Base-by-base conservation (phyloP, 2,888 invertebrate species). In the Drosophila atripex region DNA sequence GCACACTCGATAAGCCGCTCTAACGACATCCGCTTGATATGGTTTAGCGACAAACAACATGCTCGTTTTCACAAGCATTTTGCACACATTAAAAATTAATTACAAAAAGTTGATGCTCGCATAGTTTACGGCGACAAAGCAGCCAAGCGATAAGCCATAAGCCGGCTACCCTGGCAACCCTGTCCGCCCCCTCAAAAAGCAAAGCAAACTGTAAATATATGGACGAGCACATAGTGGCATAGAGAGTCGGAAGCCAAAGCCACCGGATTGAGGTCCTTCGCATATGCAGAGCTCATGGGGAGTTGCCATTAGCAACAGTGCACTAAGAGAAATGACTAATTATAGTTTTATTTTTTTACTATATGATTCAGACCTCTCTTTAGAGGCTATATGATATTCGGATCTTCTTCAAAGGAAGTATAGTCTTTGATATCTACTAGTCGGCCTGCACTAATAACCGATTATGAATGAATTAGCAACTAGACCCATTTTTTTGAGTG, bases 21-120 rank as follows among this genome's bases (percentile, higher is more conserved):
- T 64, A 43, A 30, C 46, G 56, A 66, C 65, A 64, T 66, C 56
- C 65, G 56, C 64, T 56, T 56, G 60, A 68, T 68, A 68, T 53
- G 45, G 50, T 12, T 43, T 43, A n/a, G 45, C 45, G 35, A 45
- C 14, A 46, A 49, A 59, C 18, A 68, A 54, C 50, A 68, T 43
- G 69, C 66, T 54, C 78, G 78, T 78, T 83, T 80, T 70, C 73
- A 73, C 68, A 71, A 79, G 76, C 84, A 82, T 80, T 82, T 84
- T 75, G 71, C 77, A 76, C 79, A 78, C 82, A 82, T 83, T 83
- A 83, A 84, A 83, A 83, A 83, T 84, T 80, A 84, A 83, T 83
- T 83, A 83, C 64, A 71, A 78, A 80, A 82, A 84, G 73, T 84
- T 80, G 68, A 64, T 46, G 63, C 55, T 47, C 45, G 53, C 54